phyloP scores from a whole-genome alignment of 1,140 invertebrate genomes.

The Aphelinus certus region DNA sequence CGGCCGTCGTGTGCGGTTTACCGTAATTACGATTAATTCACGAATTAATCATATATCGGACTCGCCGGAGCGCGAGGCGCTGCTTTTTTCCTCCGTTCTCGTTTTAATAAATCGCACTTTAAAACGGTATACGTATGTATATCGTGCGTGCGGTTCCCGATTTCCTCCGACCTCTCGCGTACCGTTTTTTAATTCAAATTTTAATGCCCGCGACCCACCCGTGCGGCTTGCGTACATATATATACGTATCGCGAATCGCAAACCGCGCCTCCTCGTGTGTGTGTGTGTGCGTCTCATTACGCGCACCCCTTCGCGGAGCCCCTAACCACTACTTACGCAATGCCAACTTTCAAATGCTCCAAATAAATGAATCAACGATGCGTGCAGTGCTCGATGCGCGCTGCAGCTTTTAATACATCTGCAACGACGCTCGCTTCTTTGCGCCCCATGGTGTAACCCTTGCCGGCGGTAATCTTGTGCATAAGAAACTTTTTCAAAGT shows the following conservation, averaged over 20 bases:
- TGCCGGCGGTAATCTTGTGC: too few relatives aligned
- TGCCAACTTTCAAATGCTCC: conserved; percentile 1
- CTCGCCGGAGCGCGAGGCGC: not conserved
- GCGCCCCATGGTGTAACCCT: too few relatives aligned
- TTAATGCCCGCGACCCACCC: not conserved
- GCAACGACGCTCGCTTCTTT: too few relatives aligned
- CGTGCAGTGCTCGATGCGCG: not conserved
- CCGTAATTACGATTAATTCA: conserved; percentile 31
- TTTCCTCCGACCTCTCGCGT: not conserved
- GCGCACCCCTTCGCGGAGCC: not conserved
- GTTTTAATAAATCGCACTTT: conserved; percentile 11
- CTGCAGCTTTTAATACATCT: too few relatives aligned
- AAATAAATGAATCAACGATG: conserved; percentile 27
- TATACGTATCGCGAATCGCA: too few relatives aligned
- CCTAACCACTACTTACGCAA: not conserved
- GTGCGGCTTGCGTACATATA: too few relatives aligned
- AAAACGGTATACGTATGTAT: not conserved
- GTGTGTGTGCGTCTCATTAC: not conserved
- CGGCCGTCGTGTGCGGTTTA: conserved; percentile 12
- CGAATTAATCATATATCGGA: conserved; percentile 24
- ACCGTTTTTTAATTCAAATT: not conserved
- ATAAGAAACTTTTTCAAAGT: too few relatives aligned
- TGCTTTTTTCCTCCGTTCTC: not conserved
- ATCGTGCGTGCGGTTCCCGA: too few relatives aligned
- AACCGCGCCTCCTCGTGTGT: too few relatives aligned